phyloP scores from a whole-genome alignment of 2,888 invertebrate species.

The Latrodectus elegans region DNA sequence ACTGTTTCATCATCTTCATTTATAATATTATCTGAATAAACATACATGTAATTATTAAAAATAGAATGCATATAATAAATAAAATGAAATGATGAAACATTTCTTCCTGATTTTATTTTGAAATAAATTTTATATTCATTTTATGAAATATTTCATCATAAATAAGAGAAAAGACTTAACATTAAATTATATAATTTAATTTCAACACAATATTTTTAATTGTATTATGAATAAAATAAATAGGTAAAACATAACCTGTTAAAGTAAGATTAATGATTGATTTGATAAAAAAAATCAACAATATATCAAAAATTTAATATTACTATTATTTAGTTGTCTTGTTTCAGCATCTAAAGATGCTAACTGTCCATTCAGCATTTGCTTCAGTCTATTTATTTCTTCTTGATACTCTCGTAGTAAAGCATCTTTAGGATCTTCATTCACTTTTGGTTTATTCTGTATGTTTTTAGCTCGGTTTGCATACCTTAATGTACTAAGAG shows the following conservation, averaged over 20 bases:
- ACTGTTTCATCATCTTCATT: conserved; percentile 55
- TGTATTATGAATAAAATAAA: too few species aligned
- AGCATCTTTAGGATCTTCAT: conserved; percentile 93
- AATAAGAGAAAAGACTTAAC: neutral
- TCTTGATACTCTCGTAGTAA: conserved; percentile 88
- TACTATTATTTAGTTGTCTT: conserved; percentile 5
- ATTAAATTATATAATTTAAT: neutral
- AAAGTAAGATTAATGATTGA: neutral
- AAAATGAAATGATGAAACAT: neutral
- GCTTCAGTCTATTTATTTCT: conserved; percentile 84
- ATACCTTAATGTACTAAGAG: conserved; percentile 86
- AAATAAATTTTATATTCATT: neutral
- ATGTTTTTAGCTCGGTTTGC: conserved; percentile 91
- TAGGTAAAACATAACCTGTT: neutral
- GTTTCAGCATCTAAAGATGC: conserved; percentile 8
- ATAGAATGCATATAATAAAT: neutral
- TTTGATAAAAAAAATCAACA: neutral
- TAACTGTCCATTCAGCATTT: conserved; percentile 51
- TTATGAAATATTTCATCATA: neutral
- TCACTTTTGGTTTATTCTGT: conserved; percentile 87
- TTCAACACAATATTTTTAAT: neutral
- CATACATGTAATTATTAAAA: neutral
- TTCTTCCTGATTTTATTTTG: neutral
- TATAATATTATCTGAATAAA: conserved; percentile 27
- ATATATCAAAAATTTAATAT: neutral